phyloP scores from a whole-genome alignment of 2,797 vertebrate genomes.

The Lacerta viridis region DNA sequence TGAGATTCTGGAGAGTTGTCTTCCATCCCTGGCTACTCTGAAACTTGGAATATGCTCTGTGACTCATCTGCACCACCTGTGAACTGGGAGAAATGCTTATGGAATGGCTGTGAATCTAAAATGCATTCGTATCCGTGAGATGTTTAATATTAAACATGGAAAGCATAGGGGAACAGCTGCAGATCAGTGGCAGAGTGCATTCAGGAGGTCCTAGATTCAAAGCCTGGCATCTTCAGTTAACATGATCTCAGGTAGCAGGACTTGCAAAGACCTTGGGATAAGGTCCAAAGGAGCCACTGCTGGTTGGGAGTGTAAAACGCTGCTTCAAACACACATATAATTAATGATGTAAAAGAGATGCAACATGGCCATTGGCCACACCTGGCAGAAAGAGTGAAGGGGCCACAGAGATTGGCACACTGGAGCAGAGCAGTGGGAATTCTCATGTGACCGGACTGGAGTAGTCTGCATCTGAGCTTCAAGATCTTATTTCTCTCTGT shows the following conservation, averaged over 20 bases:
- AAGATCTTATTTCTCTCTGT: slow-evolving; percentile 9
- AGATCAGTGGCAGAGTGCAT: neutral
- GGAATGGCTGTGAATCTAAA: neutral
- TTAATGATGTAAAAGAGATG: neutral
- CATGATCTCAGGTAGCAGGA: neutral
- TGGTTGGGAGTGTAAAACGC: neutral
- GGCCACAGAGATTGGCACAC: neutral
- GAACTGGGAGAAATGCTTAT: neutral
- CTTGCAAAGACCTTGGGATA: too few relatives aligned
- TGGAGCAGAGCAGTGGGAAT: neutral
- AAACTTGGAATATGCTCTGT: neutral
- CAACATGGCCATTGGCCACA: neutral
- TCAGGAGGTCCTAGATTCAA: neutral
- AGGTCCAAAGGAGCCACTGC: neutral
- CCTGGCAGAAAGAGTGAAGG: neutral
- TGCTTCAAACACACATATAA: neutral
- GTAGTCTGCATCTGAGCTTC: neutral
- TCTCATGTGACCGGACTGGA: neutral
- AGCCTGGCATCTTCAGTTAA: neutral
- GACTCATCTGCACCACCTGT: neutral
- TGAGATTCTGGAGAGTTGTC: neutral
- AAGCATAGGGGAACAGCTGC: neutral
- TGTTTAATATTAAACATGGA: neutral
- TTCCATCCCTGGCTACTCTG: neutral
- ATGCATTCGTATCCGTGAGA: neutral